phyloP scores from a whole-genome alignment of 2,888 invertebrate genomes.

The Aphrophora alni region DNA sequence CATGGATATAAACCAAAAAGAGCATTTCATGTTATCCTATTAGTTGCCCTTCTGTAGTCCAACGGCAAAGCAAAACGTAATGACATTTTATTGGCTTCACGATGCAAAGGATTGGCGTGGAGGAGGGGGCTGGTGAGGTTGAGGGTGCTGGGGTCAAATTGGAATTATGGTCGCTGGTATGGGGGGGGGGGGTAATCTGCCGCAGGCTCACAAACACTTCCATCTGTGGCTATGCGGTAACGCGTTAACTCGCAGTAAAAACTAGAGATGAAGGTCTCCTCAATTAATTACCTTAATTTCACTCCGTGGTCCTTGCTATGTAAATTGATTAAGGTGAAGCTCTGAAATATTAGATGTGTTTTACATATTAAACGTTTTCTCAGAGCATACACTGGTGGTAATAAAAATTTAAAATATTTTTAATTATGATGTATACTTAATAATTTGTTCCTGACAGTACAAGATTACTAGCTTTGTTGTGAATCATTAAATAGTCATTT shows the following conservation, averaged over 20 bases:
- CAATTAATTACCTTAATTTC: not conserved
- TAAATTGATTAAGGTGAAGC: not conserved
- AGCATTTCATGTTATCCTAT: constrained; percentile 2
- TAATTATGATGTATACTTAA: no score
- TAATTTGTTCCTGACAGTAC: no score
- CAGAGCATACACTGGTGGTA: no score
- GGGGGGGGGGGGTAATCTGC: not conserved
- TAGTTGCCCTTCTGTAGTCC: not conserved
- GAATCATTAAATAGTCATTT: no score
- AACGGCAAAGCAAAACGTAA: constrained; percentile 6
- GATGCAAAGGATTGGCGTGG: not conserved
- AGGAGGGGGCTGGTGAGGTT: no score
- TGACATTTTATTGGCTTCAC: constrained; percentile 9
- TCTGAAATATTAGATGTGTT: not conserved
- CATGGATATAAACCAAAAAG: constrained; percentile 2
- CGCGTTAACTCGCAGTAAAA: not conserved
- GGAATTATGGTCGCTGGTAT: not conserved
- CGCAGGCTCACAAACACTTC: constrained; percentile 9
- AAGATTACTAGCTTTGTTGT: no score
- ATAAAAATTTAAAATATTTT: no score
- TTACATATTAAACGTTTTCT: not conserved
- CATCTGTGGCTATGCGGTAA: not conserved
- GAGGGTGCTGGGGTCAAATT: constrained; percentile 4
- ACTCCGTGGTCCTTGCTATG: not conserved
- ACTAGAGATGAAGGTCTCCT: not conserved